phyloP scores from a whole-genome alignment of 2,797 vertebrate genomes.

The Graptemys geographica region DNA sequence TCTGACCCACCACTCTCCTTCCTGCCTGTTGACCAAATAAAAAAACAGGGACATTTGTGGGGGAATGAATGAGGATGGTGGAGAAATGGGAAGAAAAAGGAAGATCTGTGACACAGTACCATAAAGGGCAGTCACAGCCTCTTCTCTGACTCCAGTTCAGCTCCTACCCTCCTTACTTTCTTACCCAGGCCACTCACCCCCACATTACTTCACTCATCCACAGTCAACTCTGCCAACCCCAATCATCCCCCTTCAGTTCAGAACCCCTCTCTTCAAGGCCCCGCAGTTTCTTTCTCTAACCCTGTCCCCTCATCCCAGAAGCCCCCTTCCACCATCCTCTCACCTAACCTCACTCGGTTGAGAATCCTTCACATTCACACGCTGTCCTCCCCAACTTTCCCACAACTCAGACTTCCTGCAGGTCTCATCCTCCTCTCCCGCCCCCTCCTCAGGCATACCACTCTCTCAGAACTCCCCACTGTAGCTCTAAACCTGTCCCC shows the following conservation, averaged over 20 bases:
- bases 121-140: accelerated
- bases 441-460: background rate
- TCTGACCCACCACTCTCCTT: background rate
- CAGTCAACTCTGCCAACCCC: background rate
- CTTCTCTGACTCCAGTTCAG: background rate
- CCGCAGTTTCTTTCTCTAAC: background rate
- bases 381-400: background rate
- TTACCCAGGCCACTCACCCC: accelerated
- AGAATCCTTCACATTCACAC: background rate
- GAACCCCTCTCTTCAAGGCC: background rate
- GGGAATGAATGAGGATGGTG: background rate
- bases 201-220: background rate
- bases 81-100: background rate
- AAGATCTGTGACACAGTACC: background rate
- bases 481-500: background rate
- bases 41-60: background rate
- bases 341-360: background rate
- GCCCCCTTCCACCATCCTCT: background rate
- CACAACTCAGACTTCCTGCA: accelerated
- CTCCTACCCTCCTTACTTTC: background rate
- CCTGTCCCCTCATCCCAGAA: background rate
- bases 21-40: background rate
- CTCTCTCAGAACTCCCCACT: background rate
- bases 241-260: background rate
- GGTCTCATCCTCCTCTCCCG: background rate